These are phyloP conservation scores for Iselma pallidipennis DNA, from an alignment of 2,888 invertebrate genomes.

Conservation along the genomic window DNA sequence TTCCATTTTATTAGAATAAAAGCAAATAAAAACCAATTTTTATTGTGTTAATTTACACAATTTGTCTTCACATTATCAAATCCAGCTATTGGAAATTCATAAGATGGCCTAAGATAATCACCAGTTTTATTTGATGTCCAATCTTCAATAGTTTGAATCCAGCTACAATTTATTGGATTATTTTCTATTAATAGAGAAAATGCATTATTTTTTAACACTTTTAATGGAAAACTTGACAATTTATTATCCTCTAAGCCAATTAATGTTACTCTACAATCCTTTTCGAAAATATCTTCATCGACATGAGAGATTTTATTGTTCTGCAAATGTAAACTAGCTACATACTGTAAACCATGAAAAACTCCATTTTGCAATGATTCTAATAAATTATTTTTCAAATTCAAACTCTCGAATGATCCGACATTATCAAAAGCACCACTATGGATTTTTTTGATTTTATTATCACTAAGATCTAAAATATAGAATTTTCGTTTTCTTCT, in stretches of 20 bases:
- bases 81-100: too few relatives aligned
- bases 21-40: too few relatives aligned
- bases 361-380: not conserved
- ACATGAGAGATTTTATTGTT: not conserved
- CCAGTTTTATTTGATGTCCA: not conserved
- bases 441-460: not conserved
- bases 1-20: too few relatives aligned
- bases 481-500: not conserved
- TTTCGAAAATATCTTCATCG: not conserved
- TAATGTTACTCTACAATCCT: not conserved
- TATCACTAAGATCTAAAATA: not conserved
- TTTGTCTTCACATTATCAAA: too few relatives aligned
- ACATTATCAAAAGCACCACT: not conserved
- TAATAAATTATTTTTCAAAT: not conserved
- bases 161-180: not conserved
- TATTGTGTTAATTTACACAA: too few relatives aligned
- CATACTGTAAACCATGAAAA: not conserved
- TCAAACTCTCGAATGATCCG: not conserved
- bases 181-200: not conserved
- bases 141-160: not conserved
- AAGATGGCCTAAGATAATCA: not conserved
- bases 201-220: not conserved
- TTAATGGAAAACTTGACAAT: not conserved
- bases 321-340: not conserved
- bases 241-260: not conserved